phyloP scores from a whole-genome alignment of 1,140 invertebrate genomes.

The Micrasema longulum region DNA sequence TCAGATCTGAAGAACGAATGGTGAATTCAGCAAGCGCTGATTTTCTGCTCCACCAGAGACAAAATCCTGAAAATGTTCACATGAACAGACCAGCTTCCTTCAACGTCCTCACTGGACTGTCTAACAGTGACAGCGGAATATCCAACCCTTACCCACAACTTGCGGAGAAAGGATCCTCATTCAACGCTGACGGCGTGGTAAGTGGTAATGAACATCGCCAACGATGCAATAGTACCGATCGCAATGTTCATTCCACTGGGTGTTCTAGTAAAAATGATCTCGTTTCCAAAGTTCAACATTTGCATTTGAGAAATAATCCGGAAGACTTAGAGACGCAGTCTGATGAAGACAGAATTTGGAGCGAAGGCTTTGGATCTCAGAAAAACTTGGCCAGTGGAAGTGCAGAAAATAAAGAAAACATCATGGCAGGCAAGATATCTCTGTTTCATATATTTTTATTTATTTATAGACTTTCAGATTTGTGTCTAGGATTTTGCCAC shows the following conservation, averaged over 20 bases:
- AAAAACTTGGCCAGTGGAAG: conserved; percentile 23
- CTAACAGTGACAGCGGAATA: conserved; percentile 51
- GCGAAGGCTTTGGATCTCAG: conserved; percentile 5
- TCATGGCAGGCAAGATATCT: conserved; percentile 30
- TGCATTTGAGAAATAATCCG: conserved; percentile 22
- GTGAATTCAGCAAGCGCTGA: conserved; percentile 39
- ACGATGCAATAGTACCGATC: conserved; percentile 6
- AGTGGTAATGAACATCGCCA: conserved; percentile 5
- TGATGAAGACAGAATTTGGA: conserved; percentile 22
- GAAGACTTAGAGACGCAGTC: conserved; percentile 7
- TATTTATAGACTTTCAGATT: too few species aligned
- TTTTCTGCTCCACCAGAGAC: conserved; percentile 30
- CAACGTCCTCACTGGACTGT: conserved; percentile 60
- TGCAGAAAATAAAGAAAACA: conserved; percentile 51
- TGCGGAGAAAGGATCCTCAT: too few species aligned
- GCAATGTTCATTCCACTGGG: neutral
- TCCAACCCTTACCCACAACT: conserved; percentile 25
- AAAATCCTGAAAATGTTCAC: conserved; percentile 42
- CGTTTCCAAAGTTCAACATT: conserved; percentile 29
- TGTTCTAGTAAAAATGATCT: neutral
- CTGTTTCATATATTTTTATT: too few species aligned
- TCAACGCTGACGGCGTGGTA: neutral
- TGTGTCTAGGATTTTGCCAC: too few species aligned
- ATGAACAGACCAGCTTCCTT: conserved; percentile 57
- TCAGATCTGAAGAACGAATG: conserved; percentile 46